Evolutionary conservation across 1,140 invertebrate genomes (phyloP).

Genomic region (Papilio machaon): DNA sequence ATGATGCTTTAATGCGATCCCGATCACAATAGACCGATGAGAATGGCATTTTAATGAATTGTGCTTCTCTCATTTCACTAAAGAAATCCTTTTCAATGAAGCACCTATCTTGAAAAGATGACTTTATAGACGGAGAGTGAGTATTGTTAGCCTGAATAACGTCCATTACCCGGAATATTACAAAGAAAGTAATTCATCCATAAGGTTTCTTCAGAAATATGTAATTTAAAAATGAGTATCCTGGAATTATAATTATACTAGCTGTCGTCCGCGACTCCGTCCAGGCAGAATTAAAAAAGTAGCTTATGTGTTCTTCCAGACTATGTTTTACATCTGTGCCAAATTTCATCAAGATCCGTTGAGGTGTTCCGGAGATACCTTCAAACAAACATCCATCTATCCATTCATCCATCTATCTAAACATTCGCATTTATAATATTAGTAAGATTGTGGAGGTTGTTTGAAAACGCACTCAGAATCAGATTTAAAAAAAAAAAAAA

Average conservation of each 20-base stretch:
- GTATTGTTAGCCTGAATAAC: slow-evolving; percentile 65
- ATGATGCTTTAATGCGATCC: slow-evolving; percentile 63
- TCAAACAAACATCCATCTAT: no score
- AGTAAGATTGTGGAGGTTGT: no score
- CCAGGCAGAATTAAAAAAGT: not conserved
- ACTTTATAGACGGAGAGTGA: slow-evolving; percentile 60
- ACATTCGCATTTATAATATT: no score
- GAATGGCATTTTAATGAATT: slow-evolving; percentile 70
- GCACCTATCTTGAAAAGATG: slow-evolving; percentile 63
- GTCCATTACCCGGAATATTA: slow-evolving; percentile 59
- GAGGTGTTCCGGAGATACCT: no score
- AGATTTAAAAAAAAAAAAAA: no score
- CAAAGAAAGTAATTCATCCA: slow-evolving; percentile 43
- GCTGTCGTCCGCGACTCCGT: no score
- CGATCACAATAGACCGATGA: slow-evolving; percentile 63
- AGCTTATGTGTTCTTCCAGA: no score
- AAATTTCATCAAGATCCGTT: no score
- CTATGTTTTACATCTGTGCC: no score
- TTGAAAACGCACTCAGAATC: no score
- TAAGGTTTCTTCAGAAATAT: slow-evolving; percentile 41
- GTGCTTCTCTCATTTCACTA: slow-evolving; percentile 61
- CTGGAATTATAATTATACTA: not conserved
- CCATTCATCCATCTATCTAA: no score
- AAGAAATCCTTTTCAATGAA: slow-evolving; percentile 63
- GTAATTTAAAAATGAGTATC: slow-evolving; percentile 20